phyloP scores from a whole-genome alignment of 1,140 invertebrate species.

The Patella vulgata region DNA sequence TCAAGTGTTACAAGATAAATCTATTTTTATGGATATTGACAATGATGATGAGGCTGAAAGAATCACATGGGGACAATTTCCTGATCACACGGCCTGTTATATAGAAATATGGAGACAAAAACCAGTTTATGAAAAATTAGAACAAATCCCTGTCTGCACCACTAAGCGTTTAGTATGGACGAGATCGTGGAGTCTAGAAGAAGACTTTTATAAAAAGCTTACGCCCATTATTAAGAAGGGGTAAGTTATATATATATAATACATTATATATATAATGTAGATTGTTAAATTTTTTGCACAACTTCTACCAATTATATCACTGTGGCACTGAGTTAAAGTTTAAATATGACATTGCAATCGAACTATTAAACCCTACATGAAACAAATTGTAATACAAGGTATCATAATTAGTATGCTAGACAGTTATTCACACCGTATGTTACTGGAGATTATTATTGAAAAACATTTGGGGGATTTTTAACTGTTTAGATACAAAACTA shows the following conservation, averaged over 20 bases:
- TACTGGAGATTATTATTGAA: no score
- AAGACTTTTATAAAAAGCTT: constrained; percentile 53
- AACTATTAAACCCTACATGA: no score
- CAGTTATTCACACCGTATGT: no score
- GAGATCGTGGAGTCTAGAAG: constrained; percentile 54
- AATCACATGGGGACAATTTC: constrained; percentile 42
- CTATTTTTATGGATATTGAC: constrained; percentile 52
- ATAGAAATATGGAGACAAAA: constrained; percentile 50
- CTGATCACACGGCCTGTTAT: constrained; percentile 49
- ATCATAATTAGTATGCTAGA: no score
- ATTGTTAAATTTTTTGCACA: no score
- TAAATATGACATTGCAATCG: background rate
- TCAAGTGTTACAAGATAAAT: constrained; percentile 35
- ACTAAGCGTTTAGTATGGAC: constrained; percentile 51
- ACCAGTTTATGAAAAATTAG: constrained; percentile 52
- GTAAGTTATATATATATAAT: no score
- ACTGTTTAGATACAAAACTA: no score
- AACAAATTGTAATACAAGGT: no score
- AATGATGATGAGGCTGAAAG: constrained; percentile 49
- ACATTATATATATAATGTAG: no score
- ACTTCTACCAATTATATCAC: background rate
- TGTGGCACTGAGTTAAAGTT: background rate
- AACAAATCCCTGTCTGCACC: constrained; percentile 48
- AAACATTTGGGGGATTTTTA: no score
- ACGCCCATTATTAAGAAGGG: constrained; percentile 52